Evolutionary conservation across 2,888 invertebrate genomes (phyloP).

Genomic region (Crepidodera aurea): DNA sequence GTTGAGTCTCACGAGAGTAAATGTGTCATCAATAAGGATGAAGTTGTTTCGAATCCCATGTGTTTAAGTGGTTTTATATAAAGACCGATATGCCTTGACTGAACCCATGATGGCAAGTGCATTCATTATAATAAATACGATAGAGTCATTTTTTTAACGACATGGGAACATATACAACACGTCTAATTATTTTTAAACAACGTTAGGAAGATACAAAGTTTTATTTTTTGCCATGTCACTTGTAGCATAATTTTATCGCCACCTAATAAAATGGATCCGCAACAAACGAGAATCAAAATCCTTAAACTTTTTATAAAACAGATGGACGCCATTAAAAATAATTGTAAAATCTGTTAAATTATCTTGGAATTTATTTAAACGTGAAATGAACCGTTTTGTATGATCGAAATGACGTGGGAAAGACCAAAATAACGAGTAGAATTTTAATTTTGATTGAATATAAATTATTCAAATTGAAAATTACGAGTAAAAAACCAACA

Average conservation of each 20-base stretch:
- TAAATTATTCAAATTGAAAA: conserved; percentile 25
- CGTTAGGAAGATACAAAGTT: neutral
- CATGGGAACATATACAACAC: conserved; percentile 1
- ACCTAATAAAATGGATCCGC: too few species aligned
- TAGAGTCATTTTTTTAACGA: neutral
- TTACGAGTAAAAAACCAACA: conserved; percentile 23
- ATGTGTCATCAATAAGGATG: conserved; percentile 32
- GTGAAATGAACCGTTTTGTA: conserved; percentile 25
- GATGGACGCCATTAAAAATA: conserved; percentile 9
- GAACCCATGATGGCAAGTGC: neutral
- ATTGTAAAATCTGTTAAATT: conserved; percentile 15
- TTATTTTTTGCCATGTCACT: too few species aligned
- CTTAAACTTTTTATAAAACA: neutral
- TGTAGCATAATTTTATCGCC: too few species aligned
- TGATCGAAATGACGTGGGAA: conserved; percentile 25
- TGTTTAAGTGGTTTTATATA: conserved; percentile 24
- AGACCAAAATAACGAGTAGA: conserved; percentile 23
- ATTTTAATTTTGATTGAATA: conserved; percentile 26
- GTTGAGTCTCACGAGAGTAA: conserved; percentile 25
- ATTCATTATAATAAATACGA: neutral
- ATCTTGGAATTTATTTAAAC: conserved; percentile 6
- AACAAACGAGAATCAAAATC: too few species aligned
- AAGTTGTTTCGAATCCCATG: conserved; percentile 26
- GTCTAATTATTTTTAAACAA: neutral
- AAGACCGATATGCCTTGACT: neutral